Evolutionary conservation across 2,797 vertebrate genomes (phyloP), one percentile per base, ranked within the genome.

Genomic region (Galago senegalensis): DNA sequence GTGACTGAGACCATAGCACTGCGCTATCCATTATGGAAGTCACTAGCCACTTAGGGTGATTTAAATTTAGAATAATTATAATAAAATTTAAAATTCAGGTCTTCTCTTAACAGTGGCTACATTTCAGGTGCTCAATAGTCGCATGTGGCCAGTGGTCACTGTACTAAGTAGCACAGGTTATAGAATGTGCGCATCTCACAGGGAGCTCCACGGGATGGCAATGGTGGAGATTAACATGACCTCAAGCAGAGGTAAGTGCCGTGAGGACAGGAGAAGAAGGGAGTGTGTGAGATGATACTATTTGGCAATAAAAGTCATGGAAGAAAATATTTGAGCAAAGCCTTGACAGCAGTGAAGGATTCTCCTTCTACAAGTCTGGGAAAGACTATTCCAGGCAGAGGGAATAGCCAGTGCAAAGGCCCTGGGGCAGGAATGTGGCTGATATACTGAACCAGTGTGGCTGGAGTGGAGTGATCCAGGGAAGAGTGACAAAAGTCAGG

Each of bases 151-250:
- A 0, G 0, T n/a, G 31, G 77, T 63, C 16, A 10, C 0, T 1
- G 0, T 4, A 9, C 2, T 2, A 2, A 77, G 29, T 21, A 9
- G 20, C 0, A 0, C 0, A 0, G 14, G 27, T 4, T 2, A 27
- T 0, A n/a, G 87, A 23, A 61, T 5, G 0, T 3, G 14, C 0
- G 7, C 0, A 3, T 56, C 1, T 29, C 16, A 1, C 6, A 21
- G 49, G 13, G 20, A 53, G 61, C 20, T 21, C n/a, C 6, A 0
- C 29, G 11, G 23, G 43, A 3, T 5, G 9, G 37, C 4, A 4
- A 29, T 23, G 46, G 63, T 37, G 76, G 46, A 49, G 34, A 31
- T 37, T 0, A 4, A 31, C 7, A 16, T 1, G 25, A 58, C 60
- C 31, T 46, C 76, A 8, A 10, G 27, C 1, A 23, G 46, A 37